Conservation (phyloP, 2,113 vertebrate genomes). For the Actinemys pallida region DNA sequence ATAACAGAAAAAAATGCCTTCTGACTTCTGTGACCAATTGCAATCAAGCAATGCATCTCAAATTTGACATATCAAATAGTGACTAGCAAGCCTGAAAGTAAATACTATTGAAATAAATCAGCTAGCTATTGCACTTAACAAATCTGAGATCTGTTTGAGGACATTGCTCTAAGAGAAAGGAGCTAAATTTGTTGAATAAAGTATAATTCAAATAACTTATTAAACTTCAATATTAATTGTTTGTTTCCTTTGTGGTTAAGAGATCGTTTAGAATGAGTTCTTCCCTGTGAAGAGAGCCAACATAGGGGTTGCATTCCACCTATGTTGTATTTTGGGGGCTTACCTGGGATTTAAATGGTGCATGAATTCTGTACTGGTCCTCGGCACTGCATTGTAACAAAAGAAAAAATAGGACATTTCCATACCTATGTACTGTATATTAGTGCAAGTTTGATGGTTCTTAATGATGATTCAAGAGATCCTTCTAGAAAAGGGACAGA, state of each 20-base stretch:
- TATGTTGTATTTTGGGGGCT: neutral
- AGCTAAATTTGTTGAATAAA: slow-evolving; percentile 34
- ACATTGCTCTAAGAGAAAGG: slow-evolving; percentile 27
- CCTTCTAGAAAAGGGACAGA: neutral
- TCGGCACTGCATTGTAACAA: neutral
- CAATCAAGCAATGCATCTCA: neutral
- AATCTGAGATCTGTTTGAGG: slow-evolving; percentile 26
- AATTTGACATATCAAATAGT: slow-evolving; percentile 26
- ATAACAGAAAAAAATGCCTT: neutral
- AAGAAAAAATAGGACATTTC: neutral
- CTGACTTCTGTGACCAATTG: neutral
- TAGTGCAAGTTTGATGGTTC: neutral
- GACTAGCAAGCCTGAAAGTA: neutral
- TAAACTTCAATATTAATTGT: slow-evolving; percentile 10
- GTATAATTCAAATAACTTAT: neutral
- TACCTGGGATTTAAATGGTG: neutral
- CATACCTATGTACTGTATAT: neutral
- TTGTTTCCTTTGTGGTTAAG: slow-evolving; percentile 11
- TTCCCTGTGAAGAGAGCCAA: neutral
- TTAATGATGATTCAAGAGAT: slow-evolving; percentile 29
- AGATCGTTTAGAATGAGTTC: neutral
- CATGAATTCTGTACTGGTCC: fast-evolving
- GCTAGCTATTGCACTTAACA: slow-evolving; percentile 31
- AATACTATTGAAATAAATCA: slow-evolving; percentile 6
- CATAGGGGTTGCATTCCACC: neutral